A percentile compares a stretch with the other conserved stretches of the same genome.
phyloP scores from a whole-genome alignment of 2,797 vertebrate species.

The Anolis apletophallus region DNA sequence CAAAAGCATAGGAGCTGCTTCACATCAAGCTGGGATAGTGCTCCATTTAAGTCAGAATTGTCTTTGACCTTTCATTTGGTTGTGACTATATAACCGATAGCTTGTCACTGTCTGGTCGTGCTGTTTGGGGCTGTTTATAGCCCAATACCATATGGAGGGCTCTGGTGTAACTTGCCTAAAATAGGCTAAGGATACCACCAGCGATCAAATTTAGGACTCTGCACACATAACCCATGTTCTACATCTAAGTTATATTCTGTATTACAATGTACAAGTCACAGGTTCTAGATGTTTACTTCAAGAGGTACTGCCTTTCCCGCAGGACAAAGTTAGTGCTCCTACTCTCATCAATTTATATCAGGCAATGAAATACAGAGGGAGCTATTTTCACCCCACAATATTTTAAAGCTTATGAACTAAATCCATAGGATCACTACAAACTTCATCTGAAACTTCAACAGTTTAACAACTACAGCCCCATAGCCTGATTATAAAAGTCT shows the following conservation, averaged over 20 bases:
- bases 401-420: neutral
- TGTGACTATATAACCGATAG: neutral
- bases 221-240: neutral
- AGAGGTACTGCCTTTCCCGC: neutral
- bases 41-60: neutral
- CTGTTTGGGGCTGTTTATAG: neutral
- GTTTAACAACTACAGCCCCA: neutral
- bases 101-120: neutral
- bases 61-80: neutral
- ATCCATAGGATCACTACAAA: neutral
- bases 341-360: conserved; percentile 9
- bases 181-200: neutral
- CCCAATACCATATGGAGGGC: neutral
- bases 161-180: no score
- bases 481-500: neutral
- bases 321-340: neutral
- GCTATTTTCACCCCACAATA: neutral
- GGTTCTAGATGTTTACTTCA: neutral
- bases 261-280: neutral
- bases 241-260: neutral
- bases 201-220: neutral
- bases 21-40: neutral
- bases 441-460: neutral
- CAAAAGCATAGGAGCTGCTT: neutral
- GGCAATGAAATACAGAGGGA: neutral